Conservation (phyloP, 2,888 invertebrate genomes). For the Allolobophora icterica region DNA sequence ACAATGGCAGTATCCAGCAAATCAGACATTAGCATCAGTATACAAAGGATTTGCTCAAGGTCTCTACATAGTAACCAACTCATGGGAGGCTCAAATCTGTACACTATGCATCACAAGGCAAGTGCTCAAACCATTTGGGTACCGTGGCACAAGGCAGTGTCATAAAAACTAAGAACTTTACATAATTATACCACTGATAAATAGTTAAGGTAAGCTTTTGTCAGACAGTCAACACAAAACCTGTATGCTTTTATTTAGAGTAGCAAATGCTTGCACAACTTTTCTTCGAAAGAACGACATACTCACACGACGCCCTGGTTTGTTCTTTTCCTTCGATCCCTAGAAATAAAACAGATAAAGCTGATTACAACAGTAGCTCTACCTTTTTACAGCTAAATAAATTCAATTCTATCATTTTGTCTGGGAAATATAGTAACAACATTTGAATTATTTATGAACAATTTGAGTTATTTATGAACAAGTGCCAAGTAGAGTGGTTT, state of each 20-base stretch:
- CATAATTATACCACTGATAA: too few species aligned
- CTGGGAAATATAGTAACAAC: neutral
- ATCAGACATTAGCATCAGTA: neutral
- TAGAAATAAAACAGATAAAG: neutral
- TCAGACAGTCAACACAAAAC: neutral
- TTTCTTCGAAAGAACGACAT: neutral
- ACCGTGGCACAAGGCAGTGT: neutral
- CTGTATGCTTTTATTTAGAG: too few species aligned
- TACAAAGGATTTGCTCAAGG: neutral
- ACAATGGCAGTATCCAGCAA: neutral
- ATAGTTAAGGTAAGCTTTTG: neutral
- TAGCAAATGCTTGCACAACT: too few species aligned
- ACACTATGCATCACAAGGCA: too few species aligned
- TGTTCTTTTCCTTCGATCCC: constrained; percentile 7
- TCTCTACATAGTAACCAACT: neutral
- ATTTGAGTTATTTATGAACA: neutral
- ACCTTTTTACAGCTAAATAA: neutral
- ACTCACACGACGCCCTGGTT: constrained; percentile 20
- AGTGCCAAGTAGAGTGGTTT: neutral
- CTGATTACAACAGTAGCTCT: neutral
- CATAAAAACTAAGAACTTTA: neutral
- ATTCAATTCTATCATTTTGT: neutral
- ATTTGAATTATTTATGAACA: neutral
- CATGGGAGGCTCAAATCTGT: too few species aligned
- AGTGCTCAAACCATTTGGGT: too few species aligned